Evolutionary conservation across 2,797 vertebrate genomes (phyloP), one percentile per base, ranked within the genome.

Genomic region (Glyptemys insculpta): DNA sequence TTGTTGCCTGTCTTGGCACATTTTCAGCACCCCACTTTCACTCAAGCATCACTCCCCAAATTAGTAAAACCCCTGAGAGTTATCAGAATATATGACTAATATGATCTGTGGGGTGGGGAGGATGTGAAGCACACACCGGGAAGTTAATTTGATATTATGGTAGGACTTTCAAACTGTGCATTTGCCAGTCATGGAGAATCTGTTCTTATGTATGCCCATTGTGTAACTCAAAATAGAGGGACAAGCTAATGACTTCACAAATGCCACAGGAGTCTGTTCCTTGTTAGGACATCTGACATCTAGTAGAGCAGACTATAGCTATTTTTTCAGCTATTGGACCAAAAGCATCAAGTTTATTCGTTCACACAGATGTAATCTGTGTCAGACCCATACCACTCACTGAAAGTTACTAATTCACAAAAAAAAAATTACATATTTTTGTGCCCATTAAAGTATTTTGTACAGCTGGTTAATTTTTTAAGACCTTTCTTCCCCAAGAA

Each of bases 1-100:
- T 94, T 81, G 62, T 95, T 96, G 88, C 87, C 83, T 96, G 41
- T 44, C 78, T 97, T 97, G 97, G 97, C 96, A 92, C 47, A 15
- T 16, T 47, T 94, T 98, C 90, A 95, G 86, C 52, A 89, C 74
- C 88, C 57, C 62, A 93, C 89, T 97, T 97, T 90, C 93, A 89
- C 89, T 96, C 81, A 92, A 94, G 78, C 81, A 91, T 95, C 90
- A 89, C 57, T 87, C 82, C 90, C 16, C 78, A 84, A 76, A 93
- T 89, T 81, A 82, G 80, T 91, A 87, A 97, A 81, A 72, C 85
- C 87, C 95, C 88, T 9, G 57, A 88, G 94, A 95, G 85, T 90
- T 92, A 96, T 96, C 94, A 92, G 87, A 95, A 90, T 68, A 50
- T 79, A 74, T 44, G 83, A 19, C 62, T 82, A 6, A 81, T 84